These are phyloP conservation scores for Gonioctena quinquepunctata DNA, from an alignment of 1,140 invertebrate genomes.

Conservation along the genomic window DNA sequence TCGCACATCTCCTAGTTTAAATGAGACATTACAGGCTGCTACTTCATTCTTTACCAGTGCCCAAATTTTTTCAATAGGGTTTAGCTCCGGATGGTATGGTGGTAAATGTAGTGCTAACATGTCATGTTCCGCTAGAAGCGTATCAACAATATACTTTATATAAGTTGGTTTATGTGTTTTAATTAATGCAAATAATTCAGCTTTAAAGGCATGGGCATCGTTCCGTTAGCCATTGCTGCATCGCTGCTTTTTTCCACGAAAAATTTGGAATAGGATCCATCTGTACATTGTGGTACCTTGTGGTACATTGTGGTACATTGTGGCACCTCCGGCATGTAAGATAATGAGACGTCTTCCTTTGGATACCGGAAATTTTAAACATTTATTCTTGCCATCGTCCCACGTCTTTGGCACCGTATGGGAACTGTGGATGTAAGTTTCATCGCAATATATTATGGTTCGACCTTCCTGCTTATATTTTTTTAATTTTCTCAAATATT, in stretches of 20 bases:
- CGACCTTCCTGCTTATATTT: conserved; percentile 1
- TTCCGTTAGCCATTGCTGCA: background rate
- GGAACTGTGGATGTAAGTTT: background rate
- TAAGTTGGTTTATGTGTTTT: background rate
- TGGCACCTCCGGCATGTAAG: background rate
- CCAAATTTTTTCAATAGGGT: background rate
- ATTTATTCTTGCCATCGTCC: background rate
- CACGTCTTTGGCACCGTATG: background rate
- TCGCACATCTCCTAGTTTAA: background rate
- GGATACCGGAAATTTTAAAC: background rate
- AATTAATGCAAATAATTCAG: background rate
- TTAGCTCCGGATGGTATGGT: background rate
- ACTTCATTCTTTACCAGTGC: background rate
- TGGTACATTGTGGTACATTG: background rate
- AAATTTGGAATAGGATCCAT: background rate
- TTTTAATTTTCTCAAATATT: conserved; percentile 5
- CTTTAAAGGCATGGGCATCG: background rate
- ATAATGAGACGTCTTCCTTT: background rate
- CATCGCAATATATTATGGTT: background rate
- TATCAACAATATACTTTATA: background rate
- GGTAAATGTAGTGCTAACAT: too few species aligned
- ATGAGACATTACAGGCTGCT: background rate
- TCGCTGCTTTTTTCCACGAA: background rate
- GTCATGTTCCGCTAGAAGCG: too few species aligned
- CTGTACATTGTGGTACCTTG: background rate